Evolutionary conservation across 2,888 invertebrate species (phyloP).

Genomic region (Agonopterix subpropinquella): DNA sequence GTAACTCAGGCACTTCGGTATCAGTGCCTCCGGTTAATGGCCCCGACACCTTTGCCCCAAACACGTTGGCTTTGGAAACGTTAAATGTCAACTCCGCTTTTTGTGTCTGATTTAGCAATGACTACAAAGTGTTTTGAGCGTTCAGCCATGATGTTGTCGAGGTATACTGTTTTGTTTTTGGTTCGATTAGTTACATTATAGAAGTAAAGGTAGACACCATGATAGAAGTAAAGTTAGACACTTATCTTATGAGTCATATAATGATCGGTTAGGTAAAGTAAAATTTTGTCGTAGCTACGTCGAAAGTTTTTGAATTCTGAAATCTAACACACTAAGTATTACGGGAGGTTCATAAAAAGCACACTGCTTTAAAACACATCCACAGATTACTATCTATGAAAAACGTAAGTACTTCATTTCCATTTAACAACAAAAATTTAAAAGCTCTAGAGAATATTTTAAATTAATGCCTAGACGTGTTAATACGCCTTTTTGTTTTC

Average conservation of each 20-base stretch:
- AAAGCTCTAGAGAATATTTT: neutral
- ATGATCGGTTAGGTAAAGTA: too few relatives aligned
- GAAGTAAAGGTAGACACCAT: too few relatives aligned
- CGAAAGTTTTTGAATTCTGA: too few relatives aligned
- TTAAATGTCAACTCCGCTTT: slow-evolving; percentile 50
- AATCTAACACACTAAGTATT: too few relatives aligned
- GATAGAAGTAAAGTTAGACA: too few relatives aligned
- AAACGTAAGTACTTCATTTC: too few relatives aligned
- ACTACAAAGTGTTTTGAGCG: slow-evolving; percentile 22
- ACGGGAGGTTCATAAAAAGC: too few relatives aligned
- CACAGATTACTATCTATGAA: too few relatives aligned
- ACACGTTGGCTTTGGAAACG: slow-evolving; percentile 28
- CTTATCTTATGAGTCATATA: too few relatives aligned
- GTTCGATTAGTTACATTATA: neutral
- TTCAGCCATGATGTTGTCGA: slow-evolving; percentile 1
- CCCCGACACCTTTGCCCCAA: slow-evolving; percentile 43
- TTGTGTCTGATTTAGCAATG: slow-evolving; percentile 37
- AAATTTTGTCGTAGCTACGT: too few relatives aligned
- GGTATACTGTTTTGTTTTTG: neutral
- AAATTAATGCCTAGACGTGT: slow-evolving; percentile 8
- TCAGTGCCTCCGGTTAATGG: slow-evolving; percentile 41
- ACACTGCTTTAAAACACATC: too few relatives aligned
- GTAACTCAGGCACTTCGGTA: slow-evolving; percentile 36
- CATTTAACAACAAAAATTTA: neutral
- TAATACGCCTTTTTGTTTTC: slow-evolving; percentile 7